These are phyloP conservation scores for Cochlearius cochlearius DNA, from an alignment of 2,113 vertebrate genomes.

Conservation along the genomic window DNA sequence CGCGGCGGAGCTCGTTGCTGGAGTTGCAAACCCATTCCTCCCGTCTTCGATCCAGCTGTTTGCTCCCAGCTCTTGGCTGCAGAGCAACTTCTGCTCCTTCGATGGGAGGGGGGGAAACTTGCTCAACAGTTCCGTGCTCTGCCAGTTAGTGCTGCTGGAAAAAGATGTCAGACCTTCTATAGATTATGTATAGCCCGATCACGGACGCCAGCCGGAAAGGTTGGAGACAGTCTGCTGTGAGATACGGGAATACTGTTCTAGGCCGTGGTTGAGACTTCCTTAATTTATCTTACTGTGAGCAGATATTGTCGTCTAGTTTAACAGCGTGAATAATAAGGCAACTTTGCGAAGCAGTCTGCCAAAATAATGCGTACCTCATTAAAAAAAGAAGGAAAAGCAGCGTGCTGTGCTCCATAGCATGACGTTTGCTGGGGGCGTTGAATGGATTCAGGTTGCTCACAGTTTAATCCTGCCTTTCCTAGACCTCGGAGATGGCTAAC, in stretches of 20 bases:
- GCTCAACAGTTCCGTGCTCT: background rate
- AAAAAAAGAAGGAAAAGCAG: background rate
- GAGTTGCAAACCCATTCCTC: background rate
- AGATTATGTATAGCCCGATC: rapidly evolving
- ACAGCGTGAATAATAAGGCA: background rate
- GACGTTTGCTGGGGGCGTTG: background rate
- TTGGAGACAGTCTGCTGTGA: background rate
- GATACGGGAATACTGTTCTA: background rate
- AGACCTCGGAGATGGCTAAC: background rate
- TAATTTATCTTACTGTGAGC: background rate
- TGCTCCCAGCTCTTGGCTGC: rapidly evolving
- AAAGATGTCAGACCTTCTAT: background rate
- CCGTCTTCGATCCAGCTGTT: background rate
- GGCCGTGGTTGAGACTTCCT: background rate
- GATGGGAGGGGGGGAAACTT: background rate
- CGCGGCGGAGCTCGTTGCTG: background rate
- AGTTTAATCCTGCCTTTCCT: background rate
- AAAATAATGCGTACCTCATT: background rate
- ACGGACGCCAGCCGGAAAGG: rapidly evolving
- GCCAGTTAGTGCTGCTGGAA: background rate
- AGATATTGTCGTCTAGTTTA: background rate
- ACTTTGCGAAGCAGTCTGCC: background rate
- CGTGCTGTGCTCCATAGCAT: background rate
- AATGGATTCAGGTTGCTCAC: background rate
- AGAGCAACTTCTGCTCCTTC: background rate